Evolutionary conservation across 2,888 invertebrate genomes (phyloP).

Genomic region (Cyaniris semiargus): DNA sequence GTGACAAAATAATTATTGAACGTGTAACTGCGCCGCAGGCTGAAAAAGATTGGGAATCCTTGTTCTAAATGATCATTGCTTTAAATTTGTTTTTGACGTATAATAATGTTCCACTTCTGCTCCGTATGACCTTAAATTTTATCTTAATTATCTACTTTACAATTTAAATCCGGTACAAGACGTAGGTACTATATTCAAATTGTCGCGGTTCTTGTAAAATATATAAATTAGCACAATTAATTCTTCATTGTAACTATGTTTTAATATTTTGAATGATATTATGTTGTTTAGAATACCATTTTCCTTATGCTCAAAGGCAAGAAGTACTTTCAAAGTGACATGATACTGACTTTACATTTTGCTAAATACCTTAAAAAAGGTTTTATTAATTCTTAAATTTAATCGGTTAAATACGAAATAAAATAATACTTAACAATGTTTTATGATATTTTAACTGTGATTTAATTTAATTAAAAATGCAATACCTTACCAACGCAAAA

Average conservation of each 20-base stretch:
- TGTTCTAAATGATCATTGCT: conserved; percentile 29
- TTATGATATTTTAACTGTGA: background rate
- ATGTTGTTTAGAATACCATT: background rate
- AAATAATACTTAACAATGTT: no score
- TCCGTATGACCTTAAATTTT: conserved; percentile 29
- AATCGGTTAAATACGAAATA: no score
- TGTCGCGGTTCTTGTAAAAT: conserved; percentile 27
- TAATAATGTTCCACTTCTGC: conserved; percentile 26
- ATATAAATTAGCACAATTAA: conserved; percentile 10
- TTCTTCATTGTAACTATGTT: background rate
- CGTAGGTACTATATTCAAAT: conserved; percentile 21
- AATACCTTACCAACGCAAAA: background rate
- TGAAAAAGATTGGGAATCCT: no score
- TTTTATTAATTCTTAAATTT: no score
- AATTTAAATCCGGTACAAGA: conserved; percentile 23
- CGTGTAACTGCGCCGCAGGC: no score
- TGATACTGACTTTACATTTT: no score
- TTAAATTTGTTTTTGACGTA: conserved; percentile 27
- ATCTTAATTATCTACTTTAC: conserved; percentile 31
- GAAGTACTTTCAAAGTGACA: background rate
- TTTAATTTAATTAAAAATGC: background rate
- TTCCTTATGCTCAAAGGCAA: background rate
- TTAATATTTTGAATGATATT: background rate
- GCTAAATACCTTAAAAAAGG: no score
- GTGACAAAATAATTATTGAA: no score